Conservation (phyloP, 2,888 invertebrate genomes). For the Torymus auratus region DNA sequence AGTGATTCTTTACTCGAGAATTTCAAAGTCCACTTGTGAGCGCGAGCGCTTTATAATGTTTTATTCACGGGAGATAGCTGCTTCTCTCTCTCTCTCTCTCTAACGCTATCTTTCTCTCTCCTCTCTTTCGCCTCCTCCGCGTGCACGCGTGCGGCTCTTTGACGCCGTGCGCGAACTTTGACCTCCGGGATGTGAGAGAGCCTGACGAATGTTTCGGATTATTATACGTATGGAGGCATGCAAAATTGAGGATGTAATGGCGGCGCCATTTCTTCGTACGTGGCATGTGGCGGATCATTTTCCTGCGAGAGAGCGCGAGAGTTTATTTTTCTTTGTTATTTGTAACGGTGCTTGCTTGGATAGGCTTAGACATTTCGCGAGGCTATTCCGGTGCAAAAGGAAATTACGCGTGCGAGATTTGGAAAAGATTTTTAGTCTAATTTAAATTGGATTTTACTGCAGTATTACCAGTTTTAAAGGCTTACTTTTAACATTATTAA, state of each 20-base stretch:
- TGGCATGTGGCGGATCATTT: no score
- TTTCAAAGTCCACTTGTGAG: conserved; percentile 47
- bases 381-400: no score
- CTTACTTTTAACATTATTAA: no score
- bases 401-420: no score
- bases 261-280: not conserved
- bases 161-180: conserved; percentile 35
- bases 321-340: no score
- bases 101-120: not conserved
- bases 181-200: not conserved
- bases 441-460: no score
- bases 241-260: conserved; percentile 10
- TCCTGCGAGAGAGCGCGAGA: no score
- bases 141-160: not conserved
- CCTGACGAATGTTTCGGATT: not conserved
- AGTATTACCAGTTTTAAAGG: no score
- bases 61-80: conserved; percentile 38
- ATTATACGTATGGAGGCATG: not conserved
- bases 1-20: conserved; percentile 48
- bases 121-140: not conserved
- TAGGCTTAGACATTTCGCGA: no score
- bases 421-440: no score
- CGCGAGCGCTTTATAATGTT: conserved; percentile 33
- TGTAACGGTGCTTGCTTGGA: no score
- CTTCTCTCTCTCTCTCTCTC: no score